phyloP scores from a whole-genome alignment of 2,797 vertebrate species.

The Brachyrhaphis roseni region DNA sequence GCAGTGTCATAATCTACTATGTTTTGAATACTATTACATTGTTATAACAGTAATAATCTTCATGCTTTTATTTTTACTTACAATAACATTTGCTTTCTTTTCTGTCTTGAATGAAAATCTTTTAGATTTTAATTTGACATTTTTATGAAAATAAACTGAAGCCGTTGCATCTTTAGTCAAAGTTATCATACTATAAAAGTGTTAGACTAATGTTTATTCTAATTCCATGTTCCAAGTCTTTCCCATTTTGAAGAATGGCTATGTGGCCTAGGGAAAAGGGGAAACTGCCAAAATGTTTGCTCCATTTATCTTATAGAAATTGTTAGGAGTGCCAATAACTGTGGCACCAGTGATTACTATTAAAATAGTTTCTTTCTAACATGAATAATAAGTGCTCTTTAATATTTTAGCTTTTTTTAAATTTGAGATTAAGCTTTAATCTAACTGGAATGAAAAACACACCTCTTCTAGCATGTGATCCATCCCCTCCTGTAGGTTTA shows the following conservation, averaged over 20 bases:
- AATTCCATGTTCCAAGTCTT: not conserved
- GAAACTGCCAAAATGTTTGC: not conserved
- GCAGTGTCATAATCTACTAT: not conserved
- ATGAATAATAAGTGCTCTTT: no score
- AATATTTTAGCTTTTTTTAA: not conserved
- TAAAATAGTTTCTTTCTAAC: not conserved
- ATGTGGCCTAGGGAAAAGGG: not conserved
- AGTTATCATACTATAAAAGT: not conserved
- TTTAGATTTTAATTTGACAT: not conserved
- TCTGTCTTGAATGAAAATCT: not conserved
- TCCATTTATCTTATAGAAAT: not conserved
- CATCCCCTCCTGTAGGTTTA: constrained; percentile 18
- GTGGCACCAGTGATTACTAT: not conserved
- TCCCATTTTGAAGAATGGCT: not conserved
- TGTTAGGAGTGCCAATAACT: not conserved
- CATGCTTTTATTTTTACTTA: not conserved
- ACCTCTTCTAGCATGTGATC: not conserved
- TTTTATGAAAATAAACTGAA: not conserved
- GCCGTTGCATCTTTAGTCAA: not conserved
- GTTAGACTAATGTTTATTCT: not conserved
- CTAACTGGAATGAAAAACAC: not conserved
- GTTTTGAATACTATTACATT: not conserved
- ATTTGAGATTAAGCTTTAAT: not conserved
- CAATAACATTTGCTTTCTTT: not conserved
- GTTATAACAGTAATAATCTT: not conserved